Percentiles rank a stretch among this genome's conserved stretches.
These are phyloP conservation scores for Clostera curtula DNA, from an alignment of 2,888 invertebrate genomes.

Conservation along the genomic window DNA sequence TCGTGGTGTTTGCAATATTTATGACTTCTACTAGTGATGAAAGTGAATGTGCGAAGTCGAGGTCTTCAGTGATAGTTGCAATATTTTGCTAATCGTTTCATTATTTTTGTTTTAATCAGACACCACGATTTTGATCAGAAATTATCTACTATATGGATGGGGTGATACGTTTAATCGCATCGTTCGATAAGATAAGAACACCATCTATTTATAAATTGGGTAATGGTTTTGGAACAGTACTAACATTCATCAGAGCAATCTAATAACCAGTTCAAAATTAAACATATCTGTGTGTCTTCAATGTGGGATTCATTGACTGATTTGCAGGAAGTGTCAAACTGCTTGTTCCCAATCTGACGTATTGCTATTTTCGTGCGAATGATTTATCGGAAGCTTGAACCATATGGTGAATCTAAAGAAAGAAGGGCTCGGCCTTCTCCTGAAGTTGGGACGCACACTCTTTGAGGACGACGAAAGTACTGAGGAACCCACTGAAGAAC, in stretches of 20 bases:
- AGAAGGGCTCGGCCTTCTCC: slow-evolving; percentile 65
- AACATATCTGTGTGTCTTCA: slow-evolving; percentile 73
- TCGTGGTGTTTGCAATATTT: slow-evolving; percentile 37
- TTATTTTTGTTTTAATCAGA: slow-evolving; percentile 17
- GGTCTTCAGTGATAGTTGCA: slow-evolving; percentile 19
- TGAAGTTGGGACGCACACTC: slow-evolving; percentile 44
- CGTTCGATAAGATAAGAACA: slow-evolving; percentile 50
- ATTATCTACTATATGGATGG: slow-evolving; percentile 46
- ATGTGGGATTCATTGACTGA: slow-evolving; percentile 70
- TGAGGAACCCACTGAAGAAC: slow-evolving; percentile 34
- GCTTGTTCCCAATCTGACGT: slow-evolving; percentile 56
- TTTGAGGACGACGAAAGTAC: slow-evolving; percentile 38
- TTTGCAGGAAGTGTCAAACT: slow-evolving; percentile 71
- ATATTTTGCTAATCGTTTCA: slow-evolving; percentile 10
- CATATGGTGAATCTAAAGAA: slow-evolving; percentile 64
- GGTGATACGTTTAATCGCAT: slow-evolving; percentile 43
- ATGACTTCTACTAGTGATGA: slow-evolving; percentile 25
- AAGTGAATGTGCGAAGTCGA: slow-evolving; percentile 37
- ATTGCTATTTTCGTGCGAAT: slow-evolving; percentile 53
- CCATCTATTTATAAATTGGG: slow-evolving; percentile 37
- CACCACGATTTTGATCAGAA: slow-evolving; percentile 36
- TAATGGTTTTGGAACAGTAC: slow-evolving; percentile 36
- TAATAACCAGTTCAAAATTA: slow-evolving; percentile 49
- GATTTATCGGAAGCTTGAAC: slow-evolving; percentile 44
- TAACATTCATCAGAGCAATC: slow-evolving; percentile 42